phyloP scores from a whole-genome alignment of 2,888 invertebrate genomes.

The Zygothrica quintamaculata region DNA sequence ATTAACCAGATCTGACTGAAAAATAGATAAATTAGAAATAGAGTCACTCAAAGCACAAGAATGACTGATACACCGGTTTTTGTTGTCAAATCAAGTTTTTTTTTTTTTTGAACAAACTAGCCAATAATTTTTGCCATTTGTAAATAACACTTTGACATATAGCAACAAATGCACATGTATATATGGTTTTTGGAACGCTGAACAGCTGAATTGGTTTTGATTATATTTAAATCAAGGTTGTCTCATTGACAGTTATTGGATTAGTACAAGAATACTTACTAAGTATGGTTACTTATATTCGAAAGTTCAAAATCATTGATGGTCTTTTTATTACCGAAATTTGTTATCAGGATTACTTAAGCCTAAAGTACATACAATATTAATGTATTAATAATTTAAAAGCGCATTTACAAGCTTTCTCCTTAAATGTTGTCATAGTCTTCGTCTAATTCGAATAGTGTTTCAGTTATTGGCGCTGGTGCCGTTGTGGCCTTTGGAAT shows the following conservation, averaged over 20 bases:
- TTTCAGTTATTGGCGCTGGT: conserved; percentile 62
- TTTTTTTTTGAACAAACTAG: not conserved
- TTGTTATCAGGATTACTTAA: conserved; percentile 39
- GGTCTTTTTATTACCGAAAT: conserved; percentile 45
- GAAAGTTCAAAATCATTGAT: conserved; percentile 22
- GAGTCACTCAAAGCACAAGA: not conserved
- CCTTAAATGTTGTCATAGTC: conserved; percentile 85
- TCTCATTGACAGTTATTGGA: too few relatives aligned
- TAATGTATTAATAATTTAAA: conserved; percentile 72
- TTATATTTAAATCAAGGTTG: too few relatives aligned
- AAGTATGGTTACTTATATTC: too few relatives aligned
- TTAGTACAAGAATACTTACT: too few relatives aligned
- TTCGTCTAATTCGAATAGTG: conserved; percentile 84
- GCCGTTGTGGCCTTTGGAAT: conserved; percentile 65
- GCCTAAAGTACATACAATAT: conserved; percentile 56
- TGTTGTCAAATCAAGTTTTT: not conserved
- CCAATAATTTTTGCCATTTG: not conserved
- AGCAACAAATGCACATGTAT: not conserved
- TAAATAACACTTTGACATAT: not conserved
- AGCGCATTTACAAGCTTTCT: conserved; percentile 53
- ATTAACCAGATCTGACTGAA: too few relatives aligned
- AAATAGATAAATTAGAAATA: too few relatives aligned
- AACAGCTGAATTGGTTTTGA: conserved; percentile 9
- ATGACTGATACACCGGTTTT: too few relatives aligned
- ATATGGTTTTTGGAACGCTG: conserved; percentile 7